These are phyloP conservation scores for Myotis myotis DNA, from an alignment of 2,797 vertebrate species.

Conservation along the genomic window DNA sequence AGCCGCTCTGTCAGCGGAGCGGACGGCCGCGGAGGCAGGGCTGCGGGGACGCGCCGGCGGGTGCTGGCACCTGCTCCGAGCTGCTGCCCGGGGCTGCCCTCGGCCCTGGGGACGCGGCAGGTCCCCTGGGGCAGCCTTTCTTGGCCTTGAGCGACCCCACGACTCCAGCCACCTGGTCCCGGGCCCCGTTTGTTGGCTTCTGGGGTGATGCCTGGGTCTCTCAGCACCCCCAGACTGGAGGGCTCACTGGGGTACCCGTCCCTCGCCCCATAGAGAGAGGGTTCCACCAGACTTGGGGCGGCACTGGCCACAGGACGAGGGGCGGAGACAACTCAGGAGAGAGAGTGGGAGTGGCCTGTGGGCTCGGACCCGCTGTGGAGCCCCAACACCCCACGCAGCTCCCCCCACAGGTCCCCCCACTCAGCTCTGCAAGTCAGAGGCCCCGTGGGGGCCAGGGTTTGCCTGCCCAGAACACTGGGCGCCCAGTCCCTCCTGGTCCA, in stretches of 20 bases:
- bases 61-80: rapidly evolving
- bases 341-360: not conserved
- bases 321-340: rapidly evolving
- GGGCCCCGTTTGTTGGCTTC: rapidly evolving
- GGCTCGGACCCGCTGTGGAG: not conserved
- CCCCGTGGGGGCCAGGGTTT: rapidly evolving
- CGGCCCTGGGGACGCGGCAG: not conserved
- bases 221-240: rapidly evolving
- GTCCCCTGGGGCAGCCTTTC: rapidly evolving
- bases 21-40: constrained; percentile 44
- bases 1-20: constrained; percentile 83
- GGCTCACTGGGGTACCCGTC: rapidly evolving
- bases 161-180: rapidly evolving
- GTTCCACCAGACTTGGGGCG: rapidly evolving
- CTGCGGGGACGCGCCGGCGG: not conserved
- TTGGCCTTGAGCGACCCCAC: not conserved
- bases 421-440: not conserved
- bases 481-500: rapidly evolving
- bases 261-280: not conserved
- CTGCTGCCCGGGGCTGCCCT: not conserved
- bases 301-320: rapidly evolving
- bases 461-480: rapidly evolving
- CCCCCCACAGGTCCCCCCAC: rapidly evolving
- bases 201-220: rapidly evolving
- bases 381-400: rapidly evolving